Conservation (phyloP, 2,888 invertebrate species). For the Keiferia lycopersicella region DNA sequence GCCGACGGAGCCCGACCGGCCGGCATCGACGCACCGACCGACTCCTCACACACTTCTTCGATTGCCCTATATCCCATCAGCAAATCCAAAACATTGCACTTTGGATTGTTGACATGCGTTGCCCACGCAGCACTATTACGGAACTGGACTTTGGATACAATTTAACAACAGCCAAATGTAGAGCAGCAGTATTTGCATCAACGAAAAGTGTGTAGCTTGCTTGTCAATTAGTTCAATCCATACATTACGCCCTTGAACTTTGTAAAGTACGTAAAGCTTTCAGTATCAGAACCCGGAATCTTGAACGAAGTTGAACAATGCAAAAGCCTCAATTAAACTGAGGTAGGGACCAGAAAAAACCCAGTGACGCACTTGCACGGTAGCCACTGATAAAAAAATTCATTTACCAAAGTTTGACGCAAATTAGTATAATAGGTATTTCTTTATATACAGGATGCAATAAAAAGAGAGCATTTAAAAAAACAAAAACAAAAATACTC, state of each 20-base stretch:
- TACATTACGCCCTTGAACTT: not conserved
- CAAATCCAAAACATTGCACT: slow-evolving; percentile 10
- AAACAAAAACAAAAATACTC: too few species aligned
- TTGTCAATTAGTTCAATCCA: not conserved
- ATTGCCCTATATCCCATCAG: not conserved
- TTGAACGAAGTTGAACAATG: not conserved
- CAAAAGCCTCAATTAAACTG: not conserved
- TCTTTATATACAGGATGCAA: not conserved
- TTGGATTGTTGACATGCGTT: slow-evolving; percentile 22
- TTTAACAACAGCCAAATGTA: not conserved
- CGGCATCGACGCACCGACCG: slow-evolving; percentile 23
- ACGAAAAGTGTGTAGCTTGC: not conserved
- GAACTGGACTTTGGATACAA: slow-evolving; percentile 2
- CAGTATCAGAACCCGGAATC: not conserved
- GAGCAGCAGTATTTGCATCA: not conserved
- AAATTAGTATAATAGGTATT: not conserved
- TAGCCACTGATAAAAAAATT: not conserved
- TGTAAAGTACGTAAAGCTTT: not conserved
- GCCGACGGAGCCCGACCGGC: slow-evolving; percentile 44
- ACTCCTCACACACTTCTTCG: not conserved
- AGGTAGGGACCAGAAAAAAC: slow-evolving; percentile 1
- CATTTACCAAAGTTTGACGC: not conserved
- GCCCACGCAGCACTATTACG: not conserved
- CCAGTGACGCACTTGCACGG: not conserved
- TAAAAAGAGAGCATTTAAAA: too few species aligned